A percentile compares a stretch with the other conserved stretches of the same genome.
Conservation (phyloP, 2,888 invertebrate genomes). For the Arge pagana region DNA sequence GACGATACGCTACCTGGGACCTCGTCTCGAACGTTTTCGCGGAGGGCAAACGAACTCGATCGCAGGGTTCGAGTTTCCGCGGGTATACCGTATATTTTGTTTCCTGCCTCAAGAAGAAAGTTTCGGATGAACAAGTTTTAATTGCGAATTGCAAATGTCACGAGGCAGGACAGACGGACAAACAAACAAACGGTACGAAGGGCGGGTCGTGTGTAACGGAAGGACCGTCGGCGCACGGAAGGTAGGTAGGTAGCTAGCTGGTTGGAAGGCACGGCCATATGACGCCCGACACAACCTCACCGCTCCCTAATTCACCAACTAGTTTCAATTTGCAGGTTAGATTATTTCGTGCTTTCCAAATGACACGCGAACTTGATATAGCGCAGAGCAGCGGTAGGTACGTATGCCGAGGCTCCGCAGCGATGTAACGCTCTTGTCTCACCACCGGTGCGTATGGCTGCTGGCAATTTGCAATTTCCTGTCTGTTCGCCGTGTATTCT, state of each 20-base stretch:
- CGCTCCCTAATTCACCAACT: slow-evolving; percentile 32
- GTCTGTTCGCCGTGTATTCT: slow-evolving; percentile 34
- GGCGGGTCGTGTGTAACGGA: slow-evolving; percentile 32
- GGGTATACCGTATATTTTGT: too few species aligned
- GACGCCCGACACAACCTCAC: slow-evolving; percentile 22
- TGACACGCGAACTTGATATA: too few species aligned
- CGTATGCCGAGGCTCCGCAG: not conserved
- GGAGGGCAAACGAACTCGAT: too few species aligned
- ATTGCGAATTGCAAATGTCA: too few species aligned
- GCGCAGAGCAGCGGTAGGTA: too few species aligned
- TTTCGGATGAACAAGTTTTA: too few species aligned
- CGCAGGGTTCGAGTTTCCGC: too few species aligned
- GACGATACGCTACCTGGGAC: too few species aligned
- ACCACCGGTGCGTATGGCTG: slow-evolving; percentile 23
- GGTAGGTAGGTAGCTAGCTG: not conserved
- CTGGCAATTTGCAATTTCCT: slow-evolving; percentile 56
- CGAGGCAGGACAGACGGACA: slow-evolving; percentile 17
- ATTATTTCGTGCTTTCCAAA: slow-evolving; percentile 44
- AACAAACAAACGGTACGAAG: slow-evolving; percentile 15
- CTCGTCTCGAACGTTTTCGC: too few species aligned
- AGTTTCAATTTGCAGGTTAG: slow-evolving; percentile 49
- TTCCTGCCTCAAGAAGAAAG: too few species aligned
- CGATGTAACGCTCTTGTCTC: not conserved
- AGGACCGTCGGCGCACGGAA: not conserved
- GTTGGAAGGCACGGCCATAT: slow-evolving; percentile 5